Base-by-base conservation (phyloP, 2,888 invertebrate genomes). In the Taphrorychus bicolor region DNA sequence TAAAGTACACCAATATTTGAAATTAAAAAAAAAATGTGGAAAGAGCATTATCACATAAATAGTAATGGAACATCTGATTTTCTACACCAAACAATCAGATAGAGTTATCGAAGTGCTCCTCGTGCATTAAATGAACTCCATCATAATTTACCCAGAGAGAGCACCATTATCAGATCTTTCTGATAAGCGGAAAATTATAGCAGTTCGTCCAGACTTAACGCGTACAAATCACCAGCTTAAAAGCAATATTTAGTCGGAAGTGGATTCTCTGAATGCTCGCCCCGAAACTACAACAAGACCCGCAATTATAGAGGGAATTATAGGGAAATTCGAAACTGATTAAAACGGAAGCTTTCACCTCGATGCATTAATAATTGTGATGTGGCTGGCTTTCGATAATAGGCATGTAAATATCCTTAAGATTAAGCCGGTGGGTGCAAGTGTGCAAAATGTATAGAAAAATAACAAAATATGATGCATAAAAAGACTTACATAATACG, bases 191-290 rank as follows among this genome's bases (percentile, higher is more conserved):
- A 58, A 65, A 64, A 64, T 59, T 45, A 59, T 54, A 52, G 59
- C 59, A 65, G 32, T 65, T 65, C 59, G 57, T 65, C 64, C 64
- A 58, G 58, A n/a, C 45, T 61, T 61, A 61, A 42, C 41, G 57
- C 53, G 58, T 65, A 65, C 64, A 65, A 65, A 65, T 59, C 64
- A 53, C 19, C 32, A 45, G 59, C 64, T 53, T 65, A 59, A 59
- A 65, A 59, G 64, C 64, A 65, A 65, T 65, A 65, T 59, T 65
- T 65, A 57, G 64, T 65, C 59, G 53, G 58, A 52, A 65, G 59
- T 65, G 59, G 59, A 65, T 65, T 65, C 64, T 41, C 59, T 45
- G 53, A 52, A 59, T 59, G 54, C 59, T 59, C 59, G 53, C 40
- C 51, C 59, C 45, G 49, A 59, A 65, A 59, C 64, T 53, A 59